Evolutionary conservation across 1,140 invertebrate genomes (phyloP), one percentile per base, ranked within the genome.

Genomic region (Copidosoma floridanum): DNA sequence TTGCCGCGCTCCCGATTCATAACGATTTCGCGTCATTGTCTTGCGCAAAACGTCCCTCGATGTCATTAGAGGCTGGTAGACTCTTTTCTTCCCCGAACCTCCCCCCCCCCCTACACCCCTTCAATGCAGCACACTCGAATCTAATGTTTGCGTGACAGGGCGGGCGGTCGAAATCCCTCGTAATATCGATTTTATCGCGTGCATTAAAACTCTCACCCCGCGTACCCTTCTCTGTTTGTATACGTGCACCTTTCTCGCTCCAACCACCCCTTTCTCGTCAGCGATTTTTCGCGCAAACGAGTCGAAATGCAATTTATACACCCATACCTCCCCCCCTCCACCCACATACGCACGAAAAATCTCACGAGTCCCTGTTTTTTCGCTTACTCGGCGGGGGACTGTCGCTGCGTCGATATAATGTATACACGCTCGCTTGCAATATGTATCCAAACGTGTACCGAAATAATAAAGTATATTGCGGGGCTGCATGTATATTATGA

Each of bases 1-100:
- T 54, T 53, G 51, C 43, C 51, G 51, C 35, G 44, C 35, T 60
- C 35, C 23, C 57, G 58, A 61, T 55, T 55, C 51, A 38, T 55
- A 61, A 61, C 58, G 58, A 61, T 53, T 51, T 40, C 56, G 7
- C 54, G 57, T 59, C 57, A 54, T 60, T 60, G 57, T 60, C 51
- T 23, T 24, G 37, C 50, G 16, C 47, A 51, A 58, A 51, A 43
- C 47, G 47, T 23, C 48, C 48, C 38, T 44, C 12, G 41, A 47
- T 23, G 57, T 60, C 57, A 54, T 60, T 60, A 60, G 41, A 60
- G 12, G 50, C 8, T 32, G 40, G 40, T 35, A 52, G 23, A 50
- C 38, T 44, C 43, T 21, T 40, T 63, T 55, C 53, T 61, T 57
- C 66, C 65, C 62, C 64, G n/a, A n/a, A n/a, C n/a, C 62, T 60